Percentiles rank a stretch among this genome's conserved stretches.
Conservation (phyloP, 2,888 invertebrate genomes). For the Xestia rhomboidea region DNA sequence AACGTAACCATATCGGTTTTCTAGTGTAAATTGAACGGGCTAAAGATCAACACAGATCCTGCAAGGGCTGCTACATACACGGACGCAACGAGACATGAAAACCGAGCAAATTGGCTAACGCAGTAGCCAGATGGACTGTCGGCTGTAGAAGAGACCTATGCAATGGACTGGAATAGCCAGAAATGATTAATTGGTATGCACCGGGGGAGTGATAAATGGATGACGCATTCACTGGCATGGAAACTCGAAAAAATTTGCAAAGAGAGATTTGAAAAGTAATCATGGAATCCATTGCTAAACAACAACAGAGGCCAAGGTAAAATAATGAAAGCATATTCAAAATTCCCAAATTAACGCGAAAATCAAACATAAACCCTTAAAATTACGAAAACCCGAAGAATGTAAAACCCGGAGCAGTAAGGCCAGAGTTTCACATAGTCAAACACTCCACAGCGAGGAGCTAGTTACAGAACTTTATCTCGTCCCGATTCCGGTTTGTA, state of each 20-base stretch:
- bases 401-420: constrained; percentile 43
- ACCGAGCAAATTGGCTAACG: constrained; percentile 18
- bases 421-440: constrained; percentile 51
- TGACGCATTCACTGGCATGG: constrained; percentile 11
- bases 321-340: neutral
- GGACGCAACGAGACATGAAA: constrained; percentile 25
- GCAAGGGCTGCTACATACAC: neutral
- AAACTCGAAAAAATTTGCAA: constrained; percentile 16
- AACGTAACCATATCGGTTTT: constrained; percentile 34
- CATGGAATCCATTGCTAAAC: neutral
- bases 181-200: constrained; percentile 33
- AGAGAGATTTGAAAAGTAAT: constrained; percentile 7
- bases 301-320: constrained; percentile 11
- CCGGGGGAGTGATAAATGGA: constrained; percentile 20
- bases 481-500: constrained; percentile 62
- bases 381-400: constrained; percentile 46
- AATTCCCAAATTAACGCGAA: constrained; percentile 22
- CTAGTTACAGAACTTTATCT: constrained; percentile 66
- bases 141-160: neutral
- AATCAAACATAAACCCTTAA: constrained; percentile 39
- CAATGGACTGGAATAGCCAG: constrained; percentile 21
- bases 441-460: constrained; percentile 56
- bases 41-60: constrained; percentile 15
- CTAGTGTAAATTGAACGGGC: constrained; percentile 7
- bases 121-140: constrained; percentile 14